A percentile compares a stretch with the other conserved stretches of the same genome.
Conservation (phyloP, 1,140 invertebrate species). For the Maniola jurtina region DNA sequence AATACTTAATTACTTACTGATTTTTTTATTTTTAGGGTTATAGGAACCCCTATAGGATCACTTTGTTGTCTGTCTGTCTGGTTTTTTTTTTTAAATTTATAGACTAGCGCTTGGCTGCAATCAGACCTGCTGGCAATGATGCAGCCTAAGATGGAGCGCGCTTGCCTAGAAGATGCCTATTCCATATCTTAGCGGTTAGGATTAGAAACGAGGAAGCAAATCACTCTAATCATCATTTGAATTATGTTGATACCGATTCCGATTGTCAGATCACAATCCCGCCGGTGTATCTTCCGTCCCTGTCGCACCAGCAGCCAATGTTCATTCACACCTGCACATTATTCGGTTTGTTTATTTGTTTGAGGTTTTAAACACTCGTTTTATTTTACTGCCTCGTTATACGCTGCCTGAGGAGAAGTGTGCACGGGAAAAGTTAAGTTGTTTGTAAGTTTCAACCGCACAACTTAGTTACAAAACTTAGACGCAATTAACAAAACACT, state of each 20-base stretch:
- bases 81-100: too few species aligned
- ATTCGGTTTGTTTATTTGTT: conserved; percentile 53
- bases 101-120: too few species aligned
- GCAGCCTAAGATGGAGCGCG: too few species aligned
- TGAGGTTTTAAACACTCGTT: conserved; percentile 42
- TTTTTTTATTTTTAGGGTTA: too few species aligned
- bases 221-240: too few species aligned
- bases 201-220: too few species aligned
- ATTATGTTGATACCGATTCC: background rate
- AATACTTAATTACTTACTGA: too few species aligned
- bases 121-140: too few species aligned
- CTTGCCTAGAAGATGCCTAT: too few species aligned
- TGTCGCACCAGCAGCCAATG: conserved; percentile 36
- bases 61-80: too few species aligned
- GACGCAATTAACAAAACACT: background rate
- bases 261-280: background rate
- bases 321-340: conserved; percentile 59
- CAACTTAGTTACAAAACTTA: background rate
- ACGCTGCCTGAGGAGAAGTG: conserved; percentile 13
- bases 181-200: too few species aligned
- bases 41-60: too few species aligned
- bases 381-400: conserved; percentile 45
- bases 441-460: background rate
- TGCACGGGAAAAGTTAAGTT: conserved; percentile 20
- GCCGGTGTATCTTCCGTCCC: conserved; percentile 15